phyloP scores from a whole-genome alignment of 92 coral and sea anemone species.

The Bergia sp. region DNA sequence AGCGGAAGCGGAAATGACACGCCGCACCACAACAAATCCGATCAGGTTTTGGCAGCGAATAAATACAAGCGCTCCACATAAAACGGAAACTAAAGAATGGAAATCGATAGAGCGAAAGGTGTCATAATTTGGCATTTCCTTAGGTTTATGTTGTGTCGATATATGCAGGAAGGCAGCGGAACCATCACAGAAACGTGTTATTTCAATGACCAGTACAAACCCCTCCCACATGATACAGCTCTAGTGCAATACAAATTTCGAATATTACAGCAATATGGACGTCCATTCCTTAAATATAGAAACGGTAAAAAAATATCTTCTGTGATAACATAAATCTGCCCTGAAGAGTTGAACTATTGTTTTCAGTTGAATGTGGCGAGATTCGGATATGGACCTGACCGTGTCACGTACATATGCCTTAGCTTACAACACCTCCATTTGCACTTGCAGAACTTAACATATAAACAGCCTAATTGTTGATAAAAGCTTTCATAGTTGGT shows the following conservation, averaged over 20 bases:
- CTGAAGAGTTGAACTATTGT: conserved; percentile 8
- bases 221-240: conserved; percentile 9
- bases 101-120: conserved; percentile 25
- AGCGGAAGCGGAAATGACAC: conserved; percentile 43
- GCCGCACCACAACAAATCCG: conserved; percentile 24
- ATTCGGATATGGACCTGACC: background rate
- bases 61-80: background rate
- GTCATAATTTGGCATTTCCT: conserved; percentile 37
- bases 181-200: background rate
- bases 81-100: conserved; percentile 39
- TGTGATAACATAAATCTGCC: background rate
- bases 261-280: background rate
- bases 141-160: conserved; percentile 2
- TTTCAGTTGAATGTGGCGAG: background rate
- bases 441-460: background rate
- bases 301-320: background rate
- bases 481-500: background rate
- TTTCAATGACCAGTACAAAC: background rate
- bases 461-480: background rate
- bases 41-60: background rate
- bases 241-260: background rate
- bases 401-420: background rate
- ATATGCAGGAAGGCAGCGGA: background rate
- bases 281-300: background rate
- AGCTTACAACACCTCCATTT: background rate